Conservation (phyloP, 1,140 invertebrate species). For the Zaprionus nigranus region DNA sequence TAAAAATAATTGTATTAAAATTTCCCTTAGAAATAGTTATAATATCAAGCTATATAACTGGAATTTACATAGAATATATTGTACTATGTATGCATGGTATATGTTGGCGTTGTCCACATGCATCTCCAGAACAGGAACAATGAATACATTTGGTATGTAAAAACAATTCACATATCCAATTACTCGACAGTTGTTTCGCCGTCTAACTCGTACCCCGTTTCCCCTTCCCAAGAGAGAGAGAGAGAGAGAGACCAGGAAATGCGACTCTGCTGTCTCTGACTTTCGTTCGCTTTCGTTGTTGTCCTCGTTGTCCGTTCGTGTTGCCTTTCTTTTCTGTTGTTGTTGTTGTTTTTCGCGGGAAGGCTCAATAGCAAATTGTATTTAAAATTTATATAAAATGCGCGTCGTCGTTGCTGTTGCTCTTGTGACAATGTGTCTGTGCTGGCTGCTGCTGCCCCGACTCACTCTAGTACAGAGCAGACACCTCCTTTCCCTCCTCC, state of each 20-base stretch:
- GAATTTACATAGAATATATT: neutral
- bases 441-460: slow-evolving; percentile 15
- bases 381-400: slow-evolving; percentile 83
- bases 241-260: slow-evolving; percentile 3
- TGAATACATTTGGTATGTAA: slow-evolving; percentile 41
- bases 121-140: slow-evolving; percentile 21
- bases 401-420: slow-evolving; percentile 35
- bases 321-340: slow-evolving; percentile 6
- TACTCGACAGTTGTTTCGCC: slow-evolving; percentile 67
- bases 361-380: slow-evolving; percentile 80
- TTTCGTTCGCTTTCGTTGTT: slow-evolving; percentile 19
- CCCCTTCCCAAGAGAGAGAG: neutral
- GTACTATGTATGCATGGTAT: neutral
- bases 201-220: slow-evolving; percentile 27
- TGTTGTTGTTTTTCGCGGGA: slow-evolving; percentile 35
- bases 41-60: neutral
- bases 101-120: neutral
- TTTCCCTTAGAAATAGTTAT: neutral
- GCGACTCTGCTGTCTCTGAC: slow-evolving; percentile 27
- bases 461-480: neutral
- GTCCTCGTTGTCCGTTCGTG: slow-evolving; percentile 43
- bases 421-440: slow-evolving; percentile 71
- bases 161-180: slow-evolving; percentile 78
- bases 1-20: neutral
- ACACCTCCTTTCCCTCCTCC: neutral